A percentile compares a stretch with the other conserved stretches of the same genome.
These are phyloP conservation scores for Hermatobates lingyangjiaoensis DNA, from an alignment of 1,140 invertebrate genomes.

Conservation along the genomic window DNA sequence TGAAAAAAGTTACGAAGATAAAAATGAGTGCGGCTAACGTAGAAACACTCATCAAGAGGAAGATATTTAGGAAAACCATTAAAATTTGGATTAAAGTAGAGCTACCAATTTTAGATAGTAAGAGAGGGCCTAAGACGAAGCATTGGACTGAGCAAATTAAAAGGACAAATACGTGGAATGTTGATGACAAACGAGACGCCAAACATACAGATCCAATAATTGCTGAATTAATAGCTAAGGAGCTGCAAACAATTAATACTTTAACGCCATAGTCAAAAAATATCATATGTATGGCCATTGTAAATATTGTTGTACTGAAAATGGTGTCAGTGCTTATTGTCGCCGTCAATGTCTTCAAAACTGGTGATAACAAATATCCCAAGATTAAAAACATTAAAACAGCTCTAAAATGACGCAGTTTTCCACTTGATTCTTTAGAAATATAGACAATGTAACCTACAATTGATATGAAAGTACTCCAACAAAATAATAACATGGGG, in stretches of 20 bases:
- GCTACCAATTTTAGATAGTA: slow-evolving; percentile 39
- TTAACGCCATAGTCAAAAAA: slow-evolving; percentile 81
- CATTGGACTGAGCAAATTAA: slow-evolving; percentile 66
- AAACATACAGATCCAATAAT: slow-evolving; percentile 86
- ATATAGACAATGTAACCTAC: slow-evolving; percentile 37
- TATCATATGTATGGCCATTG: slow-evolving; percentile 71
- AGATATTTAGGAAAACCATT: slow-evolving; percentile 24
- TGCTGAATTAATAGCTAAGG: slow-evolving; percentile 72
- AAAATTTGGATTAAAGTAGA: slow-evolving; percentile 9
- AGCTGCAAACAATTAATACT: slow-evolving; percentile 59
- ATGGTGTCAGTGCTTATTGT: slow-evolving; percentile 94
- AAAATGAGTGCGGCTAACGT: slow-evolving; percentile 36
- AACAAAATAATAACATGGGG: slow-evolving; percentile 37
- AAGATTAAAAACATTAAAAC: slow-evolving; percentile 60
- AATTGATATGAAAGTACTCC: slow-evolving; percentile 30
- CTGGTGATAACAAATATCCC: slow-evolving; percentile 68
- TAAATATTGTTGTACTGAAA: slow-evolving; percentile 72
- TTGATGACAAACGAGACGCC: slow-evolving; percentile 67
- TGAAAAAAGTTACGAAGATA: slow-evolving; percentile 35
- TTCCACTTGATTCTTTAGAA: slow-evolving; percentile 20
- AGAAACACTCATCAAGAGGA: slow-evolving; percentile 36
- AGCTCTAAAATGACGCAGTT: slow-evolving; percentile 38
- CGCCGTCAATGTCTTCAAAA: slow-evolving; percentile 86
- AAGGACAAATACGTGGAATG: slow-evolving; percentile 71
- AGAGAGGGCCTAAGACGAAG: slow-evolving; percentile 73